phyloP scores from a whole-genome alignment of 2,888 invertebrate genomes.

The Brachyopa scutellaris region DNA sequence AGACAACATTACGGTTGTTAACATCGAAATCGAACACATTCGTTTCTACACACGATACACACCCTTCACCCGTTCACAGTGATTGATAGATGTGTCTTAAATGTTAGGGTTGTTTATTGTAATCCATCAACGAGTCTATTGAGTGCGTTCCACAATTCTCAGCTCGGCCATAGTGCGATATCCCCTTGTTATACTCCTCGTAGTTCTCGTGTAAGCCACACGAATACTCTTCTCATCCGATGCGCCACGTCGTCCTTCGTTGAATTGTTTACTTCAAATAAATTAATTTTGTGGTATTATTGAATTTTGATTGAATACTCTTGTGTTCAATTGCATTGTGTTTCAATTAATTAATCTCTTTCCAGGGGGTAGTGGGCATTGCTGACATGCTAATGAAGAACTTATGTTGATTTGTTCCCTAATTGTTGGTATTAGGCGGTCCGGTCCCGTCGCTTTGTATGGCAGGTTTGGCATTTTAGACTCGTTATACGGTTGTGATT shows the following conservation, averaged over 20 bases:
- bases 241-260: neutral
- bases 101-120: conserved; percentile 31
- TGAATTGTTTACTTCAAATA: conserved; percentile 44
- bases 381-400: neutral
- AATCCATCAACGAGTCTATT: conserved; percentile 32
- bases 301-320: conserved; percentile 39
- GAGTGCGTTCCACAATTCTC: neutral
- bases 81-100: conserved; percentile 28
- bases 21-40: conserved; percentile 16
- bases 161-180: too few species aligned
- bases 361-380: neutral
- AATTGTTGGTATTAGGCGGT: conserved; percentile 5
- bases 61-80: neutral
- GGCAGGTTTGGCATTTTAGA: neutral
- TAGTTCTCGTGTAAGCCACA: neutral
- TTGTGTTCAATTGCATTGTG: conserved; percentile 44
- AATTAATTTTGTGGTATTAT: conserved; percentile 45
- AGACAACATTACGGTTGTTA: conserved; percentile 41
- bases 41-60: neutral
- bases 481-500: neutral
- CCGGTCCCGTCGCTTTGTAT: neutral
- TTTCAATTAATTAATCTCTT: conserved; percentile 40
- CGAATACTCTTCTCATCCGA: neutral
- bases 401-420: neutral
- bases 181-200: too few species aligned